Conservation (phyloP, 2,113 vertebrate genomes). For the Elgaria multicarinata region DNA sequence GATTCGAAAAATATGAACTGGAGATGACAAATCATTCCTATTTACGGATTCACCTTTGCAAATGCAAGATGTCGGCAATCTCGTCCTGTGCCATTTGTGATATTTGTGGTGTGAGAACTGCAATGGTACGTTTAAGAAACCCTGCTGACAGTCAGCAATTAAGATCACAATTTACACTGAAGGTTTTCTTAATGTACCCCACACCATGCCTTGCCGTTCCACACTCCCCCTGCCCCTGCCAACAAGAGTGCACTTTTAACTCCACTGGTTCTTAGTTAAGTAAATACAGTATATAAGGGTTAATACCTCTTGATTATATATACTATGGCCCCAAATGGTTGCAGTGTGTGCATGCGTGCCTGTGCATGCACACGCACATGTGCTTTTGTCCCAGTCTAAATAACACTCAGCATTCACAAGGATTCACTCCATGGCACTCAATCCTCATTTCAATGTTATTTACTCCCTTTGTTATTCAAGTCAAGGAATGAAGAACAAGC, state of each 20-base stretch:
- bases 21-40: background rate
- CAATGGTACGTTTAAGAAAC: background rate
- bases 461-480: constrained; percentile 12
- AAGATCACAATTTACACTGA: background rate
- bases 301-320: accelerated
- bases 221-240: background rate
- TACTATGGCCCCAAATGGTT: background rate
- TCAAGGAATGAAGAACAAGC: constrained; percentile 6
- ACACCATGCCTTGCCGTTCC: background rate
- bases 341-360: background rate
- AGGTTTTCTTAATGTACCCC: background rate
- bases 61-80: background rate
- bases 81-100: background rate
- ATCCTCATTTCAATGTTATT: constrained; percentile 8
- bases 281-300: background rate
- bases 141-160: background rate
- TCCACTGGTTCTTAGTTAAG: background rate
- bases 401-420: background rate
- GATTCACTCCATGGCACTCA: background rate
- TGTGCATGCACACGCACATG: background rate
- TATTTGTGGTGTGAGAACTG: background rate
- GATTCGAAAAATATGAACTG: background rate
- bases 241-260: background rate
- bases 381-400: background rate
- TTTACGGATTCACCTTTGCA: background rate